Conservation (phyloP, 2,113 vertebrate genomes). For the Heteronetta atricapilla region DNA sequence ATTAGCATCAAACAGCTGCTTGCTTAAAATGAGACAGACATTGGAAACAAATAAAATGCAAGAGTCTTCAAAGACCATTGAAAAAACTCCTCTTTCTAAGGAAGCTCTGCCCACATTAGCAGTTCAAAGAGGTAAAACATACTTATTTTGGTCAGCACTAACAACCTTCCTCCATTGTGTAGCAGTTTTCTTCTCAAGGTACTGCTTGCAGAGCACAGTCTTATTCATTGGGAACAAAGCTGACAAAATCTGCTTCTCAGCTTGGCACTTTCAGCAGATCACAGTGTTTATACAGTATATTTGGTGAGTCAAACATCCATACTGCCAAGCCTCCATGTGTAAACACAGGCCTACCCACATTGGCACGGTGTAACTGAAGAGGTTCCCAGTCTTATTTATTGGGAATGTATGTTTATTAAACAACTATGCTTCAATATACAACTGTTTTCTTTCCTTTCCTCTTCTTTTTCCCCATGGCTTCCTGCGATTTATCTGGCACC, state of each 20-base stretch:
- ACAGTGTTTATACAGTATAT: background rate
- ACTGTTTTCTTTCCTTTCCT: background rate
- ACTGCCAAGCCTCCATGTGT: background rate
- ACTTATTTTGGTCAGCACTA: background rate
- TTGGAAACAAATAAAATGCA: background rate
- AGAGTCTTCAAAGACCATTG: background rate
- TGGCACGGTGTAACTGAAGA: background rate
- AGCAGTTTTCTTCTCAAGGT: constrained; percentile 24
- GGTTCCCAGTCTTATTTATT: background rate
- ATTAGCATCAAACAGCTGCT: background rate
- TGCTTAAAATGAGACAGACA: background rate
- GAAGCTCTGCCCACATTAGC: background rate
- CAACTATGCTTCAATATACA: background rate
- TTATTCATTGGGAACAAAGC: background rate
- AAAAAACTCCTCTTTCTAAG: background rate
- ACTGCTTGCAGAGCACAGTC: background rate
- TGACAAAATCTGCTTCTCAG: constrained; percentile 11
- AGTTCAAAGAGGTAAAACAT: background rate
- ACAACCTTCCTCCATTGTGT: background rate
- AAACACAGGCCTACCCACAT: background rate
- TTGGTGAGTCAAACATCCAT: background rate
- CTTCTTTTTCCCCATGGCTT: background rate
- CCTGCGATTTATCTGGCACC: background rate
- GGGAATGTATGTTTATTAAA: background rate
- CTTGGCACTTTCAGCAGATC: background rate